Conservation (phyloP, 2,888 invertebrate species). For the Spialia ferax region DNA sequence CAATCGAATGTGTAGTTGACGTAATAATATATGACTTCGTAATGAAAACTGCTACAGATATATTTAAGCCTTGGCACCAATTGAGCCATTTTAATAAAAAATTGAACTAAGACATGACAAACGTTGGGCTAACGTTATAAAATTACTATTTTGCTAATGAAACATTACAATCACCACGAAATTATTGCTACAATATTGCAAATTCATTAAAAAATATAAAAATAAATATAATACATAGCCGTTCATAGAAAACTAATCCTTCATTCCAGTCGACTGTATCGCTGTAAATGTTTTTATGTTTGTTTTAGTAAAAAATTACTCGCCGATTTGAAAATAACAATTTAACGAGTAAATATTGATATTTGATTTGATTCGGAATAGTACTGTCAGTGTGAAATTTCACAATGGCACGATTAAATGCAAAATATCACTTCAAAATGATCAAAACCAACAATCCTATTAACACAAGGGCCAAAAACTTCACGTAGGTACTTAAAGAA, state of each 20-base stretch:
- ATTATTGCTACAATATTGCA: constrained; percentile 12
- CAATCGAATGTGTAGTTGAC: no score
- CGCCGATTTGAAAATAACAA: neutral
- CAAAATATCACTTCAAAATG: constrained; percentile 73
- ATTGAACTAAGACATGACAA: no score
- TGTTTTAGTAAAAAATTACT: neutral
- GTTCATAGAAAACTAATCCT: constrained; percentile 30
- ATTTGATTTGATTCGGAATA: constrained; percentile 54
- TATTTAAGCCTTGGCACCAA: no score
- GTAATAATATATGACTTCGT: no score
- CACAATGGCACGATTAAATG: constrained; percentile 80
- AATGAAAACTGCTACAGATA: no score
- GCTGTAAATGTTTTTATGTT: neutral
- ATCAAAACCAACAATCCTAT: constrained; percentile 41
- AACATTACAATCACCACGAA: constrained; percentile 9
- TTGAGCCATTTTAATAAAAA: no score
- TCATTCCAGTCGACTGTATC: constrained; percentile 10
- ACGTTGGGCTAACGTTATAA: no score
- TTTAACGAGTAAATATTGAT: neutral
- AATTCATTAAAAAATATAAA: neutral
- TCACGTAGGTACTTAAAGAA: constrained; percentile 46
- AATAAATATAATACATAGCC: neutral
- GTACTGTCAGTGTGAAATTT: constrained; percentile 58
- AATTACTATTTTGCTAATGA: no score
- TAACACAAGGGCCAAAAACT: constrained; percentile 45